A percentile compares a stretch with the other conserved stretches of the same genome.
phyloP scores from a whole-genome alignment of 2,797 vertebrate species.

The Spinus olivaceus region DNA sequence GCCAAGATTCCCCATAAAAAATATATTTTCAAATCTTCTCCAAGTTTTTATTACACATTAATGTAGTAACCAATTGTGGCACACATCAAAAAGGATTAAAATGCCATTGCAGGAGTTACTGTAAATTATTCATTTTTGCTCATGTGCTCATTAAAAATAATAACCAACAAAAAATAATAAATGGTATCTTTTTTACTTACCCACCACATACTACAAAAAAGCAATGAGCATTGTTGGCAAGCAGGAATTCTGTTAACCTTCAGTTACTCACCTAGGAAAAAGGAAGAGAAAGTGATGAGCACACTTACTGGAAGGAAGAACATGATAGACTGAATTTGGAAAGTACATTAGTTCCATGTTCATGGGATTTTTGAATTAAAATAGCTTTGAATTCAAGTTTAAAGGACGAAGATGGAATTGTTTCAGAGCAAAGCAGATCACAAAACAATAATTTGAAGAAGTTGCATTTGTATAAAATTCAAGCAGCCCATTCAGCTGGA shows the following conservation, averaged over 20 bases:
- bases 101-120: accelerated
- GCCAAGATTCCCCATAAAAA: no score
- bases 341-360: accelerated
- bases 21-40: not conserved
- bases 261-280: slow-evolving; percentile 77
- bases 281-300: not conserved
- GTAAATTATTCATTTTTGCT: not conserved
- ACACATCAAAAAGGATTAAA: not conserved
- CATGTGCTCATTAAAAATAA: not conserved
- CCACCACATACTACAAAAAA: slow-evolving; percentile 60
- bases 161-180: accelerated
- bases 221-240: slow-evolving; percentile 30
- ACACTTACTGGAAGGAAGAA: not conserved
- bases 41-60: accelerated
- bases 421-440: not conserved
- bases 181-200: slow-evolving; percentile 67
- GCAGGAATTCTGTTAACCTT: slow-evolving; percentile 59
- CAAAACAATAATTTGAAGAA: accelerated
- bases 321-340: accelerated
- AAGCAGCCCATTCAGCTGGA: not conserved
- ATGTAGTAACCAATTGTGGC: not conserved
- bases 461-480: not conserved
- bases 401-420: not conserved
- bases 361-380: not conserved
- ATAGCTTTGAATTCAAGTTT: not conserved